Conservation (phyloP, 2,888 invertebrate species). For the Rhagonycha lutea region DNA sequence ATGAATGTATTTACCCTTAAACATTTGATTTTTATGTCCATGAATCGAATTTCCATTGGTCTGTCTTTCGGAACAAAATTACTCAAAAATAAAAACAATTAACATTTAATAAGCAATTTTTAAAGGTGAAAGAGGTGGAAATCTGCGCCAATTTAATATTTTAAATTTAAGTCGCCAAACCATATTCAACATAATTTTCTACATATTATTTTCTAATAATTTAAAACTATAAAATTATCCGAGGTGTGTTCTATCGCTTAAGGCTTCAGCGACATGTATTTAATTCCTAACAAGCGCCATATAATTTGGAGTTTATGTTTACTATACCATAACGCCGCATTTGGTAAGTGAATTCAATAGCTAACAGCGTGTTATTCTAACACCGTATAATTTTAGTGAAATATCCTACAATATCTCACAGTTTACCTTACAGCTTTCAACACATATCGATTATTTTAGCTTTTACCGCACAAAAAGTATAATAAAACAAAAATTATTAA, state of each 20-base stretch:
- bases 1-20: too few species aligned
- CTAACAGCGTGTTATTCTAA: background rate
- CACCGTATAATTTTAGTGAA: background rate
- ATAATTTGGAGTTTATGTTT: background rate
- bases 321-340: background rate
- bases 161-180: background rate
- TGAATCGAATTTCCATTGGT: too few species aligned
- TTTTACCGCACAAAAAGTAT: background rate
- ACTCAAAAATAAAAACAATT: too few species aligned
- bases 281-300: background rate
- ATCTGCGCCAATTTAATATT: background rate
- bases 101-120: too few species aligned
- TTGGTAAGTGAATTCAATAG: background rate
- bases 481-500: background rate
- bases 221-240: background rate
- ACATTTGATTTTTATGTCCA: too few species aligned
- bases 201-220: background rate
- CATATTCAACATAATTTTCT: background rate
- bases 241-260: background rate
- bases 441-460: background rate
- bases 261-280: background rate
- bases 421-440: background rate
- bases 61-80: too few species aligned
- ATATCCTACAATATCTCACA: background rate
- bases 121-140: background rate